Evolutionary conservation across 2,888 invertebrate species (phyloP), one percentile per base, ranked within the genome.

Genomic region (Horisme vitalbata): DNA sequence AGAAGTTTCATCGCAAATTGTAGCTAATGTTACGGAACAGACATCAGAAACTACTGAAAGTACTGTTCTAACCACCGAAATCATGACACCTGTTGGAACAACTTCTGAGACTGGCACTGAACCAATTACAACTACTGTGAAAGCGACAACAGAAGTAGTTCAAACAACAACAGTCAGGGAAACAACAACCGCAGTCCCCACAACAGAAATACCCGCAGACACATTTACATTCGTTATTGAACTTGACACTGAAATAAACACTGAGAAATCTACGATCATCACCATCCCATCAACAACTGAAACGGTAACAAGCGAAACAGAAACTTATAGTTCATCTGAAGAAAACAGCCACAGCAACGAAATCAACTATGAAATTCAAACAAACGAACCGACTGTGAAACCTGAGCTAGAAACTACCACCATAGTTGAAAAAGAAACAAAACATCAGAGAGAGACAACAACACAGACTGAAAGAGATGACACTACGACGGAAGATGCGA

Each of bases 331-430:
- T 37, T 65, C 64, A 28, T 72, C 79, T 10, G 79, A 81, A 59
- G 80, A 82, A 50, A 86, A 79, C 43, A 87, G 79, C 41, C 73
- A 74, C 6, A 84, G 83, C 36, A 85, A 85, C 41, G 87, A 86
- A 58, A 77, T 83, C 1, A 78, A 82, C 26, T 50, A 50, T 15
- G 59, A 41, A 68, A 65, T 41, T 65, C 75, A 59, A 65, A 71
- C 44, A 61, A 20, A 48, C 4, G 43, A 43, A 12, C 34, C 48
- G 4, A 48, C 26, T n/a, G 35, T 27, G 1, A 38, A 31, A 18
- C 38, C 58, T 24, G 41, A 31, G 24, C 36, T 55, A 24, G 41
- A 47, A 34, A 32, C 21, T 2, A 41, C 41, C 9, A 55, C 58
- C 12, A 61, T 57, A 28, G 49, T 33, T 44, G 53, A 37, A 5